phyloP scores from a whole-genome alignment of 2,113 vertebrate genomes.

The Oxygymnocypris stewartii region DNA sequence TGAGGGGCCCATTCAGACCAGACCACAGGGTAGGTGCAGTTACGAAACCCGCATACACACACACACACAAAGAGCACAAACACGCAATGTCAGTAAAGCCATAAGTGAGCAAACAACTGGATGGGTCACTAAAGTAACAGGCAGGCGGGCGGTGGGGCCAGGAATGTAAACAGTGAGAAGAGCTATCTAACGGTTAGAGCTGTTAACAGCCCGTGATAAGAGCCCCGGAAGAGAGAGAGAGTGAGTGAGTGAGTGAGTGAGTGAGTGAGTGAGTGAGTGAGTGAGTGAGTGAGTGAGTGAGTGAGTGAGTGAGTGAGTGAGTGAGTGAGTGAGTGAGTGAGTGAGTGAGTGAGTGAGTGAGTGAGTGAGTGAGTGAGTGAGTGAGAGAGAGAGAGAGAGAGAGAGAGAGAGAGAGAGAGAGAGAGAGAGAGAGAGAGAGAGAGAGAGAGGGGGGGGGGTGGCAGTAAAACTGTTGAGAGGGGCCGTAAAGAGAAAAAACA shows the following conservation, averaged over 20 bases:
- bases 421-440: conserved; percentile 59
- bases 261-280: no score
- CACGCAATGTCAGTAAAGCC: conserved; percentile 54
- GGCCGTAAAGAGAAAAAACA: conserved; percentile 41
- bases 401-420: conserved; percentile 58
- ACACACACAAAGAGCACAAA: background rate
- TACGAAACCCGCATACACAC: conserved; percentile 45
- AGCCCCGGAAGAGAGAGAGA: no score
- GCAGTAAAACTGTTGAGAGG: conserved; percentile 62
- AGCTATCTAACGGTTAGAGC: conserved; percentile 63
- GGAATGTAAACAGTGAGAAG: conserved; percentile 63
- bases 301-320: no score
- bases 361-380: no score
- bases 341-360: no score
- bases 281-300: no score
- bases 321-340: no score
- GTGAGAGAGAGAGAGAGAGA: no score
- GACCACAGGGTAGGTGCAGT: conserved; percentile 53
- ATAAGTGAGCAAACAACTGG: conserved; percentile 56
- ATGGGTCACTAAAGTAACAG: conserved; percentile 48
- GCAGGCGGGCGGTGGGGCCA: conserved; percentile 42
- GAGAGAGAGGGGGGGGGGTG: conserved; percentile 58
- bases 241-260: no score
- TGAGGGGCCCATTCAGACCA: conserved; percentile 51
- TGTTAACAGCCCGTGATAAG: conserved; percentile 71